phyloP scores from a whole-genome alignment of 2,888 invertebrate species.

The Horisme vitalbata region DNA sequence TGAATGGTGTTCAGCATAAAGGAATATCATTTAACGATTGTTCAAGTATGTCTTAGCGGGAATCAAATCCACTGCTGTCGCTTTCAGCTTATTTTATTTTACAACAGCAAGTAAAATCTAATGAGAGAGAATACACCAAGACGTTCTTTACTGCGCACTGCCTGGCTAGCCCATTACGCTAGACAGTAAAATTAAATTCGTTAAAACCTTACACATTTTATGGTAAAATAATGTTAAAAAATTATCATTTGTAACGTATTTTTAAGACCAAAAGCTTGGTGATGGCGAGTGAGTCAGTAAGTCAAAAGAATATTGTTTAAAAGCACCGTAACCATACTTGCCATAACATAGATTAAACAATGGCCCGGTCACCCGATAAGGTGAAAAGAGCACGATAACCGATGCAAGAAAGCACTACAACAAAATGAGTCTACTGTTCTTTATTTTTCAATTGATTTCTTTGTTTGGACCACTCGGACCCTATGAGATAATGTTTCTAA shows the following conservation, averaged over 20 bases:
- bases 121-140: too few relatives aligned
- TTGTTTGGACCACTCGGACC: slow-evolving; percentile 47
- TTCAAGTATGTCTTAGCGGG: too few relatives aligned
- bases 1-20: too few relatives aligned
- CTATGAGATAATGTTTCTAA: slow-evolving; percentile 54
- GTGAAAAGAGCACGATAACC: slow-evolving; percentile 59
- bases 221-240: too few relatives aligned
- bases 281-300: slow-evolving; percentile 39
- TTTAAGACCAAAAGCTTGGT: slow-evolving; percentile 22
- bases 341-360: slow-evolving; percentile 50
- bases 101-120: too few relatives aligned
- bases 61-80: too few relatives aligned
- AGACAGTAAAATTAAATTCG: too few relatives aligned
- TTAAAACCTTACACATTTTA: too few relatives aligned
- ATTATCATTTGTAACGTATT: slow-evolving; percentile 16
- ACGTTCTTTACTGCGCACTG: too few relatives aligned
- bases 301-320: slow-evolving; percentile 45
- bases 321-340: slow-evolving; percentile 38
- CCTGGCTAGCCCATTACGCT: too few relatives aligned
- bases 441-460: slow-evolving; percentile 48
- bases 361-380: slow-evolving; percentile 72
- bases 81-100: too few relatives aligned
- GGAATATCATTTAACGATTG: too few relatives aligned
- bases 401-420: slow-evolving; percentile 57
- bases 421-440: slow-evolving; percentile 37